phyloP scores from a whole-genome alignment of 2,113 vertebrate genomes.

The Eira barbara region DNA sequence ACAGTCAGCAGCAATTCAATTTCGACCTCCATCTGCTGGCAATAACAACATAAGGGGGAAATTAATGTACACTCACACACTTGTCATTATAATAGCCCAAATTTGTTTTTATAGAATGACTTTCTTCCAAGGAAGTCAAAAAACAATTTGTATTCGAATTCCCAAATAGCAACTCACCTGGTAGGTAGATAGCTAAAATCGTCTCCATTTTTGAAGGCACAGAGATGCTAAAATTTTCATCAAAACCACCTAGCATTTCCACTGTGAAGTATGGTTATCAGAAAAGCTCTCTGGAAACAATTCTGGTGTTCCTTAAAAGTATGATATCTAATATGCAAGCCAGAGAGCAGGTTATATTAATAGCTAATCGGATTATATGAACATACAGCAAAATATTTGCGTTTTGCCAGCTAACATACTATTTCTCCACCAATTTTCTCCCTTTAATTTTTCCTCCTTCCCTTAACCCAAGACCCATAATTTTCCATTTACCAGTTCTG shows the following conservation, averaged over 20 bases:
- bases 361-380: slow-evolving; percentile 1
- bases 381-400: slow-evolving; percentile 2
- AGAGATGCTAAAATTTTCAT: slow-evolving; percentile 17
- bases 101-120: slow-evolving; percentile 69
- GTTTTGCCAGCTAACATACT: not conserved
- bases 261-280: not conserved
- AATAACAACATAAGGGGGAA: slow-evolving; percentile 77
- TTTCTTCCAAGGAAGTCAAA: slow-evolving; percentile 69
- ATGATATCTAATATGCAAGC: not conserved
- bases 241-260: not conserved
- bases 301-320: not conserved
- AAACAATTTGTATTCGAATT: slow-evolving; percentile 58
- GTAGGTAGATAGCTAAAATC: slow-evolving; percentile 31
- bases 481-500: not conserved
- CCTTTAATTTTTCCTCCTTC: not conserved
- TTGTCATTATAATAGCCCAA: slow-evolving; percentile 68
- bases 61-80: slow-evolving; percentile 73
- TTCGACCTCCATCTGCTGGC: slow-evolving; percentile 78
- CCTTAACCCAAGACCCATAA: not conserved
- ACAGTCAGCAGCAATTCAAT: slow-evolving; percentile 76
- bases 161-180: slow-evolving; percentile 35
- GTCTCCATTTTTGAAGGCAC: slow-evolving; percentile 25
- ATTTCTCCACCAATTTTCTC: not conserved
- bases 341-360: slow-evolving; percentile 7
- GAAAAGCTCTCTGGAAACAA: slow-evolving; percentile 13